Evolutionary conservation across 2,113 vertebrate species (phyloP), one percentile per base, ranked within the genome.

Genomic region (Panthera leo): DNA sequence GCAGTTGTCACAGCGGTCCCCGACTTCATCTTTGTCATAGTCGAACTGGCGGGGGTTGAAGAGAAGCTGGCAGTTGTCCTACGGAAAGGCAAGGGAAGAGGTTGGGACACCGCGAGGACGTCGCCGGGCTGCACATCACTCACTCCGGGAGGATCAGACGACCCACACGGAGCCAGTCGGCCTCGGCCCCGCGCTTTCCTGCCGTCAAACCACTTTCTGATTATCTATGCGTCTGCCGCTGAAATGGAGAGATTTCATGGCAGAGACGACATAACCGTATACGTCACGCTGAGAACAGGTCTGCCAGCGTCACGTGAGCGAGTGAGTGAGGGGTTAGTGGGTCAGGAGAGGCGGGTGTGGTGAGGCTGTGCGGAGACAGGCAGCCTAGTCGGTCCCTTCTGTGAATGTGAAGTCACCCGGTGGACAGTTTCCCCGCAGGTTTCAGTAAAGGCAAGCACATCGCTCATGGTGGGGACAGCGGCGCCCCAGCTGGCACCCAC

Each of bases 1-100:
- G 36, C 99, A 99, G 96, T 99, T 99, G 95, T 99, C 99, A 89
- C 99, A 99, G 55, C 99, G 99, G 97, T 99, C 99, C 8, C 99
- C 99, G 13, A 99, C 99, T 97, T 99, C 99, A 34, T 99, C 99
- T 89, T 99, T 99, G 98, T 99, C 99, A 23, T 99, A 99, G 98
- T 99, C 99, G 96, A 98, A 99, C 96, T 99, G 99, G 18, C 99
- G 99, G 65, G 99, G 99, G 97, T 99, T 99, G 98, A 99, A 99
- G 76, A 99, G 99, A 29, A 99, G 99, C 76, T 99, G 98, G 80
- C 99, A 99, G 97, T 99, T 99, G 98, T 99, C 99, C 99, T 99
- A 91, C 61, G 13, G 51, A 8, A 45, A 91, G 27, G 31, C 73
- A 73, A 85, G 42, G 0, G 83, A 85, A 92, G 48, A 4, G 76